Evolutionary conservation across 2,113 vertebrate genomes (phyloP).

Genomic region (Pyrgilauda ruficollis): DNA sequence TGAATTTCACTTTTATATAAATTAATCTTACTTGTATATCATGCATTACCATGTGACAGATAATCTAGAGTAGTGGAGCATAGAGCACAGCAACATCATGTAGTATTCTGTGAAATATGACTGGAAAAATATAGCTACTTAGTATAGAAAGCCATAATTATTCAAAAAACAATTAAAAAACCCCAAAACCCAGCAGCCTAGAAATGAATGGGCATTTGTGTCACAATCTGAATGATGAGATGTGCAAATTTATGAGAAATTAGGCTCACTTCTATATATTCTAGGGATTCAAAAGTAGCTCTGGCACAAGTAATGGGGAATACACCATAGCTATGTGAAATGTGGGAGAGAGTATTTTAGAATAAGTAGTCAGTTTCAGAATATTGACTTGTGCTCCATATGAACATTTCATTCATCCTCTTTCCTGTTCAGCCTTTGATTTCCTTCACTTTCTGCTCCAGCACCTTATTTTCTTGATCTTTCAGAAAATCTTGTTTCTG

Average conservation of each 20-base stretch:
- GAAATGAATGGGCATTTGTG: neutral
- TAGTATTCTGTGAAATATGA: neutral
- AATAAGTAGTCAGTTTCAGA: constrained; percentile 11
- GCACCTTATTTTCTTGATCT: neutral
- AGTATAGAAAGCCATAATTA: neutral
- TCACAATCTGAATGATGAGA: neutral
- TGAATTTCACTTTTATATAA: neutral
- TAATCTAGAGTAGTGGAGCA: neutral
- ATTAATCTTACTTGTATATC: neutral
- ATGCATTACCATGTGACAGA: neutral
- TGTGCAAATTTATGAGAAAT: neutral
- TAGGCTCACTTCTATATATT: neutral
- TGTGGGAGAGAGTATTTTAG: neutral
- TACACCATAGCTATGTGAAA: neutral
- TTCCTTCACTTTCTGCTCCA: neutral
- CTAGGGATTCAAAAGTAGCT: neutral
- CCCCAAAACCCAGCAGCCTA: neutral
- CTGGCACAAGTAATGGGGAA: neutral
- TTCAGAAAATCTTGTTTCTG: neutral
- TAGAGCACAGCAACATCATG: neutral
- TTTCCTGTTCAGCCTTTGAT: neutral
- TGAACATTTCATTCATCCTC: neutral
- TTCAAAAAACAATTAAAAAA: neutral
- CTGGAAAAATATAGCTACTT: neutral
- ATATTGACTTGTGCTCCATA: neutral